Base-by-base conservation (phyloP, 1,140 invertebrate genomes). In the Drosophila nigromelanica region DNA sequence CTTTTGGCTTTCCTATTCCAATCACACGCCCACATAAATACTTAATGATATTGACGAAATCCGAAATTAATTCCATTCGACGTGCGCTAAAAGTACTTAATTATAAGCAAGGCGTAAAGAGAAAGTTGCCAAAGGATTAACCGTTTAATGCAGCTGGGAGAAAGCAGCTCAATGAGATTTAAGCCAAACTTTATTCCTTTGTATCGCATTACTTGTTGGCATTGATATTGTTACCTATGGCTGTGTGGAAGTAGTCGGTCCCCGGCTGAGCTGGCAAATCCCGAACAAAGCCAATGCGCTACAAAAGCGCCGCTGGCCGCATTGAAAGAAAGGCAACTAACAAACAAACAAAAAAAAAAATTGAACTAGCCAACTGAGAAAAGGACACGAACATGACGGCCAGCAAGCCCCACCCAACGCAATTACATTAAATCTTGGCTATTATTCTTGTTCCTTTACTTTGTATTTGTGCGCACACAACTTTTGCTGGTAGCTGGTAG, bases 371-470 rank as follows among this genome's bases (percentile, higher is more conserved):
- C 69, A 82, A 81, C 77, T 79, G 69, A 67, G 73, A 62, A 71
- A 87, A 64, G 75, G 71, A 87, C 82, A 81, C 69, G 75, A 87
- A 87, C 60, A 64, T 78, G 67, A 71, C 64, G 58, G 50, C 66
- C 64, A 64, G 42, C 42, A 21, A 43, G 5, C 56, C 61, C 61
- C 73, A 51, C 63, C 66, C 72, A 61, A 89, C 64, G 82, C 82
- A 87, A 87, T 87, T 82, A 87, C 82, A 87, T 87, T 87, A 87
- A 87, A 89, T 87, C 82, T 87, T 76, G 68, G 79, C 83, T 89
- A 87, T 89, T 87, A 87, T 87, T 89, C 83, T 89, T 87, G 82
- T 87, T 87, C 83, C 82, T 87, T 78, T 86, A 87, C 75, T 86
- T 82, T 86, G 80, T 82, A 82, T 72, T 73, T 69, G 68, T 42